Evolutionary conservation across 2,888 invertebrate species (phyloP), one percentile per base, ranked within the genome.

Genomic region (Drosophila rellima): DNA sequence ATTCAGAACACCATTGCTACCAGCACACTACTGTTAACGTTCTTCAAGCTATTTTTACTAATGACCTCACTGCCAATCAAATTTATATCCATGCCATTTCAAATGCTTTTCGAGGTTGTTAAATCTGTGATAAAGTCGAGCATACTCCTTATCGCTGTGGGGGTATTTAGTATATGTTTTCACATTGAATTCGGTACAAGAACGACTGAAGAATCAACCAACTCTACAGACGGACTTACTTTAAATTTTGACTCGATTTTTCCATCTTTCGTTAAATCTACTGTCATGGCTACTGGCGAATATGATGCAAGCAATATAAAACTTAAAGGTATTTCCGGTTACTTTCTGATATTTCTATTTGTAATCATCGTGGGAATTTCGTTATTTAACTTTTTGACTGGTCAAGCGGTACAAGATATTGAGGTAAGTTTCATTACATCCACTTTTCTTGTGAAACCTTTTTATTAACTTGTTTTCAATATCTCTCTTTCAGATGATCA

Each of bases 241-340:
- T n/a, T 42, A 1, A 17, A 18, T 17, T 60, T 50, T 23, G 10
- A 26, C 17, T n/a, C 26, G 1, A 1, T 48, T 10, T 10, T 8
- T 5, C 2, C 31, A 13, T 29, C 61, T 3, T 10, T 45, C 0
- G 5, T n/a, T 0, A 61, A 52, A 10, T n/a, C 45, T 10, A 3
- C 7, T 8, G 39, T 52, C 20, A 61, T 61, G 61, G 1, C 45
- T 18, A 61, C 45, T 29, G 61, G 61, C 10, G 61, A 61, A 37
- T 52, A 52, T 15, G 45, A 61, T 45, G 52, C 52, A 10, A 15
- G 61, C 5, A 45, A 52, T 37, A 11, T 61, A 5, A 18, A 5
- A 0, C 20, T 45, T 42, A 39, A 29, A 29, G 13, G 29, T 15
- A n/a, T 3, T 23, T 31, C 8, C 15, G 45, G 39, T 8, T 20